These are phyloP conservation scores for Clinocottus analis DNA, from an alignment of 2,113 vertebrate species.

Conservation along the genomic window DNA sequence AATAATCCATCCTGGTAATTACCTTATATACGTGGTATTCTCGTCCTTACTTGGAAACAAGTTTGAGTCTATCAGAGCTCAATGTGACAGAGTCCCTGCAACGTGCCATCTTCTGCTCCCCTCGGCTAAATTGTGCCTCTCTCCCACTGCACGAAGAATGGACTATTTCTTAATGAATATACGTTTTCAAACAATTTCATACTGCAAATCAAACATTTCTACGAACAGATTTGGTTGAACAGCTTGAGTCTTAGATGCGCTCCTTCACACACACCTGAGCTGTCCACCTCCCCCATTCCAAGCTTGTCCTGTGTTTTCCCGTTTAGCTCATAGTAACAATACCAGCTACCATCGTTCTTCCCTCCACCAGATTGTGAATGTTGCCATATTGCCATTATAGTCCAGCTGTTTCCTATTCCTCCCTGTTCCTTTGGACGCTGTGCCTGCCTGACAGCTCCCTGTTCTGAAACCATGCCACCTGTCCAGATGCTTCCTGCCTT, in stretches of 20 bases:
- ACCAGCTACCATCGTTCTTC: not conserved
- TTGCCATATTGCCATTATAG: not conserved
- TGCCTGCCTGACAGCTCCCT: not conserved
- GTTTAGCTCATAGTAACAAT: not conserved
- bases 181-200: not conserved
- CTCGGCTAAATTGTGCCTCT: not conserved
- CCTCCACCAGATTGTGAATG: not conserved
- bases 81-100: not conserved
- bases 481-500: not conserved
- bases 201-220: not conserved
- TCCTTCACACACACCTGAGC: not conserved
- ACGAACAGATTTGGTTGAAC: not conserved
- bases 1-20: slow-evolving; percentile 23
- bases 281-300: not conserved
- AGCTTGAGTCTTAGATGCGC: not conserved
- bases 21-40: slow-evolving; percentile 5
- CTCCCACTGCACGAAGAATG: not conserved
- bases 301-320: not conserved
- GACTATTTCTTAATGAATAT: not conserved
- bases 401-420: not conserved
- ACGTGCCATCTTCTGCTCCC: not conserved
- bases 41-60: not conserved
- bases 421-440: not conserved
- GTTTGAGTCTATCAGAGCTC: not conserved
- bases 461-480: not conserved